phyloP scores from a whole-genome alignment of 2,797 vertebrate genomes.

The Gallinago nigripennis region DNA sequence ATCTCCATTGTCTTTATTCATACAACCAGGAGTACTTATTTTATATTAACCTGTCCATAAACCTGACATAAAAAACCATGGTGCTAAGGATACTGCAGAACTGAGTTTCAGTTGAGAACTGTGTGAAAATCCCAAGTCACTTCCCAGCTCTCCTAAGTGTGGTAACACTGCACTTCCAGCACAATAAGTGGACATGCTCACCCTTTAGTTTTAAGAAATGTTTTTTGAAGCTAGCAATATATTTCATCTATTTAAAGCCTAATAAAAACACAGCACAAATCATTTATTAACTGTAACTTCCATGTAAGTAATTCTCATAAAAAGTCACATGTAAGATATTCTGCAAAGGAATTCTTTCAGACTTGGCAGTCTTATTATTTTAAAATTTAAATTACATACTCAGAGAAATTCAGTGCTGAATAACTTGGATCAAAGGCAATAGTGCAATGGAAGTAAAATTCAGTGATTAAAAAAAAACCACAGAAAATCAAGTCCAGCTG shows the following conservation, averaged over 20 bases:
- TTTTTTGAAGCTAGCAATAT: neutral
- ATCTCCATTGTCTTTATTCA: accelerated
- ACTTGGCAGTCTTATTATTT: neutral
- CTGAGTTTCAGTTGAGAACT: neutral
- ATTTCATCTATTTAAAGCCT: slow-evolving; percentile 22
- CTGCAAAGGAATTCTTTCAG: neutral
- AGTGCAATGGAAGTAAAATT: slow-evolving; percentile 4
- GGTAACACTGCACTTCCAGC: neutral
- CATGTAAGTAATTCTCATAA: neutral
- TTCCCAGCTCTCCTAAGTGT: neutral
- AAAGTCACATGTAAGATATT: slow-evolving; percentile 29
- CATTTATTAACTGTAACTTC: slow-evolving; percentile 34
- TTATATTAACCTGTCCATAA: neutral
- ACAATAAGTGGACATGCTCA: neutral
- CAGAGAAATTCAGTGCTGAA: neutral
- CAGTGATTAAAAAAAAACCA: neutral
- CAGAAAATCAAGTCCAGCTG: neutral
- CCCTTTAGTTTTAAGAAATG: neutral
- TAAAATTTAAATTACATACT: slow-evolving; percentile 8
- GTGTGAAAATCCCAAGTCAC: neutral
- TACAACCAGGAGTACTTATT: neutral
- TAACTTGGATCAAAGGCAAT: neutral
- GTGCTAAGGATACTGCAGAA: neutral
- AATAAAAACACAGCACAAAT: slow-evolving; percentile 23
- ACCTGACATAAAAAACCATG: neutral